Percentiles rank a stretch among this genome's conserved stretches.
Conservation (phyloP, 2,797 vertebrate species). For the Lagorchestes hirsutus region DNA sequence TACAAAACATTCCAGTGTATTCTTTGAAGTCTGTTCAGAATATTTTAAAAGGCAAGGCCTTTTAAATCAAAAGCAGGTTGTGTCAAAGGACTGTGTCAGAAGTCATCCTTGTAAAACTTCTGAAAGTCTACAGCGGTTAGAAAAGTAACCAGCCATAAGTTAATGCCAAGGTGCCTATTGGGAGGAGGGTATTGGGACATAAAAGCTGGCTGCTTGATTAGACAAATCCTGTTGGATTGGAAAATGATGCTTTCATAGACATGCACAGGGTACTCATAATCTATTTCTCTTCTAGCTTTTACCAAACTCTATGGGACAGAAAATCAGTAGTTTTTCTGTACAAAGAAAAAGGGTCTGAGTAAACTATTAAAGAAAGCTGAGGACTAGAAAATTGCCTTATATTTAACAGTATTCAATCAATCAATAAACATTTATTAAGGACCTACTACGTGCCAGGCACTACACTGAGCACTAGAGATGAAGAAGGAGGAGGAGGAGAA, state of each 20-base stretch:
- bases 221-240: background rate
- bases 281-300: constrained; percentile 48
- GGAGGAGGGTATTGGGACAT: background rate
- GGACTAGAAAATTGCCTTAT: background rate
- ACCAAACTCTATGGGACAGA: background rate
- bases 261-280: constrained; percentile 8
- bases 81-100: constrained; percentile 19
- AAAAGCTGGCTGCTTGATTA: background rate
- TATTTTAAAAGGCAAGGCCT: constrained; percentile 32
- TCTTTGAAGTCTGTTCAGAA: background rate
- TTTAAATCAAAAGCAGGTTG: constrained; percentile 45
- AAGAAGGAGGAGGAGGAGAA: too few species aligned
- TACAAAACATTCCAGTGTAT: constrained; percentile 29
- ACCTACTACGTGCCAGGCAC: background rate
- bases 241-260: background rate
- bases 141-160: constrained; percentile 26
- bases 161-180: constrained; percentile 7
- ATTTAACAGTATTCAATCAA: background rate
- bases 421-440: background rate
- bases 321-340: background rate
- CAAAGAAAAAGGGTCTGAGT: background rate
- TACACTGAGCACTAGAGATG: background rate
- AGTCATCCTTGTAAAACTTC: constrained; percentile 50
- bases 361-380: background rate
- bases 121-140: constrained; percentile 13